Evolutionary conservation across 2,888 invertebrate species (phyloP).

Genomic region (Andricus curvator): DNA sequence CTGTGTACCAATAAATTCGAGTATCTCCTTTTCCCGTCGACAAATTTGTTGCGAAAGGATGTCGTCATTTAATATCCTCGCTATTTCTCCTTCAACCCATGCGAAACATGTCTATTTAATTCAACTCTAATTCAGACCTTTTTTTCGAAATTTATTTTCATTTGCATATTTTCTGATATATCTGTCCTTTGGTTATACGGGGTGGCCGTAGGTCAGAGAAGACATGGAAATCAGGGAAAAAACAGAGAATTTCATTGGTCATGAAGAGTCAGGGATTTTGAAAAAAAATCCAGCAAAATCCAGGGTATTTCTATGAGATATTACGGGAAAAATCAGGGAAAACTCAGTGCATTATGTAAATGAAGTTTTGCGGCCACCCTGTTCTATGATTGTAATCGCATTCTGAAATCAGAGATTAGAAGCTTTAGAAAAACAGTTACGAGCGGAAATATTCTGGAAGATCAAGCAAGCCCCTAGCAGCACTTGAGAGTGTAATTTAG

Average conservation of each 20-base stretch:
- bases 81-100: background rate
- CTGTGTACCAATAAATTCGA: constrained; percentile 42
- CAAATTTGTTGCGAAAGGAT: background rate
- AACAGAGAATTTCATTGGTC: too few species aligned
- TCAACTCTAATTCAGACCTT: background rate
- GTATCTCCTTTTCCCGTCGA: background rate
- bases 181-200: background rate
- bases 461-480: constrained; percentile 2
- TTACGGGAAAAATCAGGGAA: too few species aligned
- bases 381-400: background rate
- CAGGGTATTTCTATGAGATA: too few species aligned
- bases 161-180: background rate
- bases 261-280: too few species aligned
- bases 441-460: constrained; percentile 2
- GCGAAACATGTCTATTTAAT: background rate
- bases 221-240: too few species aligned
- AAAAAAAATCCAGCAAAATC: too few species aligned
- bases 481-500: constrained; percentile 23
- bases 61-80: too few species aligned
- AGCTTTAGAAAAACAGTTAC: background rate
- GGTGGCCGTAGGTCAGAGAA: too few species aligned
- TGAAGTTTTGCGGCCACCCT: too few species aligned
- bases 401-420: background rate
- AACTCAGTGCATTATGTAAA: too few species aligned
- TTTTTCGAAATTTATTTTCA: background rate